These are phyloP conservation scores for Sinocyclocheilus maitianheensis DNA, from an alignment of 2,113 vertebrate species.

Conservation along the genomic window DNA sequence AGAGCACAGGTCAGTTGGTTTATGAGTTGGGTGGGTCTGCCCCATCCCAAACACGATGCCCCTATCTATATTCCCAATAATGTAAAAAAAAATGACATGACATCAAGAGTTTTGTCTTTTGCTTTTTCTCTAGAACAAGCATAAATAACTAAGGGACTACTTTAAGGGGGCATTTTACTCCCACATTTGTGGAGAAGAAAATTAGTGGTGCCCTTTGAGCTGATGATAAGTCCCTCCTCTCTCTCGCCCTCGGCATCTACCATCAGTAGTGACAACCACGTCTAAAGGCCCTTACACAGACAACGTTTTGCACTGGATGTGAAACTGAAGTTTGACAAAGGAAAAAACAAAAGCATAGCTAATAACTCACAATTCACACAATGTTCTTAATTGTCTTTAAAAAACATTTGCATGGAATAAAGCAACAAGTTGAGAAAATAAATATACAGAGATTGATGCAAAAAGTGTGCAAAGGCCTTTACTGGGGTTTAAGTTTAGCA, in stretches of 20 bases:
- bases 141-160: slow-evolving; percentile 37
- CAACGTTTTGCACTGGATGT: not conserved
- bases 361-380: not conserved
- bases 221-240: slow-evolving; percentile 70
- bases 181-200: slow-evolving; percentile 50
- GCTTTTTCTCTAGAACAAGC: slow-evolving; percentile 25
- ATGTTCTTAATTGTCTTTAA: not conserved
- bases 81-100: slow-evolving; percentile 10
- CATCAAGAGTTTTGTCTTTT: slow-evolving; percentile 25
- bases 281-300: slow-evolving; percentile 63
- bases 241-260: slow-evolving; percentile 62
- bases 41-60: slow-evolving; percentile 7
- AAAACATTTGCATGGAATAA: slow-evolving; percentile 1
- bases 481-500: slow-evolving; percentile 53
- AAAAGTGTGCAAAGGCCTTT: slow-evolving; percentile 57
- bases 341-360: not conserved
- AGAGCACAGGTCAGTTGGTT: slow-evolving; percentile 63
- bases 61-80: slow-evolving; percentile 17
- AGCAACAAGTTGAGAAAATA: slow-evolving; percentile 26
- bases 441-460: slow-evolving; percentile 64
- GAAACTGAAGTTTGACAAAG: not conserved
- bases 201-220: slow-evolving; percentile 75
- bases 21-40: slow-evolving; percentile 5
- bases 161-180: slow-evolving; percentile 23
- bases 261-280: slow-evolving; percentile 59